phyloP scores from a whole-genome alignment of 2,113 vertebrate genomes.

The Peromyscus leucopus region DNA sequence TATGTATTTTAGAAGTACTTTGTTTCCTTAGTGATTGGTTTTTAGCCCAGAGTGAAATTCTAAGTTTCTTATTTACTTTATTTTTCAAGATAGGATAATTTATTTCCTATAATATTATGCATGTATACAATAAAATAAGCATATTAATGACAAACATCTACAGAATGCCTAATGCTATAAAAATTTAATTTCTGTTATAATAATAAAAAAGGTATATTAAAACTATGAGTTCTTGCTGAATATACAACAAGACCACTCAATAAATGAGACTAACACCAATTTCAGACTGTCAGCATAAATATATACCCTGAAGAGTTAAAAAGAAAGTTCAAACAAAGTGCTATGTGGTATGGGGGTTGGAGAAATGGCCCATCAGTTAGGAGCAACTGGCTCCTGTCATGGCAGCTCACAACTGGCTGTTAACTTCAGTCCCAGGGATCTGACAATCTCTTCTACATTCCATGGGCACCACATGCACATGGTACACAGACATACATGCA shows the following conservation, averaged over 20 bases:
- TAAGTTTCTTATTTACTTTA: constrained; percentile 48
- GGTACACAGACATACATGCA: background rate
- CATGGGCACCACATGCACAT: background rate
- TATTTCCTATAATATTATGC: constrained; percentile 22
- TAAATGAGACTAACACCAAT: constrained; percentile 30
- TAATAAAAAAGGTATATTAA: constrained; percentile 29
- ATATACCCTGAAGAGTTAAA: background rate
- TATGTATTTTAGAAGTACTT: constrained; percentile 23
- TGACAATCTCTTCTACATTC: background rate
- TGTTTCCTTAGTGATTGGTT: constrained; percentile 11
- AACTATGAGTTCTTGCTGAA: constrained; percentile 40
- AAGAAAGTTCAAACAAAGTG: background rate
- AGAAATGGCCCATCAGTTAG: background rate
- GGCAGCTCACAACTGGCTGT: background rate
- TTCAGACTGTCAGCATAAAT: constrained; percentile 10
- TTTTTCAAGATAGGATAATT: background rate
- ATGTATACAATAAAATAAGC: background rate
- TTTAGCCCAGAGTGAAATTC: constrained; percentile 25
- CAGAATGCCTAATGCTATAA: constrained; percentile 31
- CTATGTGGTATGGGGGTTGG: background rate
- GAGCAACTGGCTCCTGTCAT: background rate
- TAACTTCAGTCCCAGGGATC: background rate
- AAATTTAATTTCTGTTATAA: constrained; percentile 63
- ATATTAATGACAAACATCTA: background rate
- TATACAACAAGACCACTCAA: background rate